These are phyloP conservation scores for Apis cerana DNA, from an alignment of 1,140 invertebrate species.

Conservation along the genomic window DNA sequence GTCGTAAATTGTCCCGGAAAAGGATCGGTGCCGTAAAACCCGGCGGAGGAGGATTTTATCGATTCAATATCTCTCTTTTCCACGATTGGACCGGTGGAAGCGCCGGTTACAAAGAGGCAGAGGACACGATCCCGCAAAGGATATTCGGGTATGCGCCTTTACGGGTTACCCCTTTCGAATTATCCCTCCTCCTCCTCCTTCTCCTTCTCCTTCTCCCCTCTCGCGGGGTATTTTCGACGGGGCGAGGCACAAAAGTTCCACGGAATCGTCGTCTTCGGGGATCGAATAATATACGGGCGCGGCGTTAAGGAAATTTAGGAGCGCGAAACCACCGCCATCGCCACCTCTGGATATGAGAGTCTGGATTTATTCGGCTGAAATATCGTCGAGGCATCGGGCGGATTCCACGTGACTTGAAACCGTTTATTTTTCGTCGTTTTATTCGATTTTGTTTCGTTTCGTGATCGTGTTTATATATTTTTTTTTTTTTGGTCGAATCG, in stretches of 20 bases:
- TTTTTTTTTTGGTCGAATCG: too few species aligned
- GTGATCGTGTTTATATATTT: too few species aligned
- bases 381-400: slow-evolving; percentile 54
- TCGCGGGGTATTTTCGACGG: slow-evolving; percentile 16
- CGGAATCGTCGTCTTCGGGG: slow-evolving; percentile 12
- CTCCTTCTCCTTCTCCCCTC: too few species aligned
- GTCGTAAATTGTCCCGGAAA: slow-evolving; percentile 60
- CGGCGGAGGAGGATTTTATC: slow-evolving; percentile 61
- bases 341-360: slow-evolving; percentile 72
- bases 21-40: slow-evolving; percentile 63
- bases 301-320: slow-evolving; percentile 75
- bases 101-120: slow-evolving; percentile 52
- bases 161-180: neutral
- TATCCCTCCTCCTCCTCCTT: neutral
- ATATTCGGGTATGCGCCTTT: slow-evolving; percentile 38
- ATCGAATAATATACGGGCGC: slow-evolving; percentile 68
- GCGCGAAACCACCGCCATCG: slow-evolving; percentile 46
- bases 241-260: slow-evolving; percentile 54
- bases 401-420: neutral
- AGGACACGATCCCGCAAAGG: slow-evolving; percentile 45
- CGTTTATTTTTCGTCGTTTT: neutral
- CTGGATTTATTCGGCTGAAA: slow-evolving; percentile 70
- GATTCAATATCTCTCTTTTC: slow-evolving; percentile 63
- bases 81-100: slow-evolving; percentile 46
- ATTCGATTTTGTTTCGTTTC: neutral